A percentile compares a stretch with the other conserved stretches of the same genome.
Evolutionary conservation across 2,797 vertebrate genomes (phyloP).

Genomic region (Rhadinocentrus ornatus): DNA sequence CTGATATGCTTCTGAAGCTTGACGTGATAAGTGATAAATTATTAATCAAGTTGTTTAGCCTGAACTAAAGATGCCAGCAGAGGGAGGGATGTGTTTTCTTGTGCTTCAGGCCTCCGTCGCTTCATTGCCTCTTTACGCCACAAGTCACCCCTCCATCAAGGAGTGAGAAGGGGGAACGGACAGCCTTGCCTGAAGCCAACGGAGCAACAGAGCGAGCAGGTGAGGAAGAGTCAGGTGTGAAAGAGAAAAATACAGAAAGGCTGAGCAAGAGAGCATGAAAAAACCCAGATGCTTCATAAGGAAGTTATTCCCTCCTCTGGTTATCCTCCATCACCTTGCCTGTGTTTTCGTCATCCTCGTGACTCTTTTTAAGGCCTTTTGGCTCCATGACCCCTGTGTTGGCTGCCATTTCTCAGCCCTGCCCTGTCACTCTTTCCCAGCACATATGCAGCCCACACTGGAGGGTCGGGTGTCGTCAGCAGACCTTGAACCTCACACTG

Average conservation of each 20-base stretch:
- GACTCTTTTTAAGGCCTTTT: slow-evolving; percentile 72
- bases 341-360: slow-evolving; percentile 62
- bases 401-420: slow-evolving; percentile 59
- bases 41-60: slow-evolving; percentile 39
- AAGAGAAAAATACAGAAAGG: slow-evolving; percentile 44
- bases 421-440: slow-evolving; percentile 60
- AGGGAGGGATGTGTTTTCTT: slow-evolving; percentile 30
- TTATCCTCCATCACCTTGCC: slow-evolving; percentile 68
- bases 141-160: slow-evolving; percentile 75
- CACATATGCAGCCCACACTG: slow-evolving; percentile 43
- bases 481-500: slow-evolving; percentile 69
- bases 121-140: slow-evolving; percentile 67
- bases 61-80: slow-evolving; percentile 27
- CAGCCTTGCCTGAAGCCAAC: slow-evolving; percentile 70
- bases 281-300: slow-evolving; percentile 38
- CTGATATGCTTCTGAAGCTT: slow-evolving; percentile 16
- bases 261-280: slow-evolving; percentile 51
- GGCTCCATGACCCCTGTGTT: slow-evolving; percentile 69
- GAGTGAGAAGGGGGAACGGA: slow-evolving; percentile 78
- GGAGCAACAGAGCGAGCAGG: slow-evolving; percentile 71
- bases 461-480: slow-evolving; percentile 60
- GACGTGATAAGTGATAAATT: slow-evolving; percentile 34
- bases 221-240: slow-evolving; percentile 52
- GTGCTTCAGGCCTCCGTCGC: slow-evolving; percentile 60
- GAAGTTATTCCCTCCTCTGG: slow-evolving; percentile 57